These are phyloP conservation scores for Arion vulgaris DNA, from an alignment of 1,140 invertebrate species.

Conservation along the genomic window DNA sequence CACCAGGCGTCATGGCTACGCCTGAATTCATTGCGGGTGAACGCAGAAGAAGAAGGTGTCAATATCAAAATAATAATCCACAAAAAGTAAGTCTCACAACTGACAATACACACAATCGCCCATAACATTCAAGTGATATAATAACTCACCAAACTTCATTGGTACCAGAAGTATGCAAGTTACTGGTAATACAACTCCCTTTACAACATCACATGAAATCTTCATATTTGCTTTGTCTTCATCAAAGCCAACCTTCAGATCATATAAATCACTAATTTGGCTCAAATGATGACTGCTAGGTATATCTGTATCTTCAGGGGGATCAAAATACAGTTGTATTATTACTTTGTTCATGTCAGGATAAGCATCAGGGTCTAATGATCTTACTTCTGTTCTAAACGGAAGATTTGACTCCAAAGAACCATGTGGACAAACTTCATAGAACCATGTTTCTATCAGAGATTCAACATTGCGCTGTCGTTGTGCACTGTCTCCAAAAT, in stretches of 20 bases:
- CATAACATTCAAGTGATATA: no score
- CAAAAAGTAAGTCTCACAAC: no score
- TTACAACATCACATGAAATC: slow-evolving; percentile 7
- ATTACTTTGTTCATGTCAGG: slow-evolving; percentile 35
- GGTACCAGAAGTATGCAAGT: slow-evolving; percentile 20
- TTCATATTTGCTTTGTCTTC: slow-evolving; percentile 40
- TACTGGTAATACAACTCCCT: slow-evolving; percentile 16
- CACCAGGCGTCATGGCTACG: no score
- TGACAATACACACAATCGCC: no score
- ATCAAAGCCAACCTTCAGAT: slow-evolving; percentile 29
- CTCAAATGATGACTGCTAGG: slow-evolving; percentile 13
- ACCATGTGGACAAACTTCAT: slow-evolving; percentile 32
- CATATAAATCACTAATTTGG: slow-evolving; percentile 30
- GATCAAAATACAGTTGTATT: slow-evolving; percentile 22
- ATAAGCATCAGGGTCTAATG: slow-evolving; percentile 8
- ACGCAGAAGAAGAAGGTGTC: no score
- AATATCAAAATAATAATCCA: no score
- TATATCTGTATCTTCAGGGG: not conserved
- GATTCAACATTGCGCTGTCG: not conserved
- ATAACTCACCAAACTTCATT: slow-evolving; percentile 23
- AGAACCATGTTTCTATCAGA: slow-evolving; percentile 34
- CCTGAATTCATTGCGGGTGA: no score
- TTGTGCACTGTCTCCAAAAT: not conserved
- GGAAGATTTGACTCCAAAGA: slow-evolving; percentile 14
- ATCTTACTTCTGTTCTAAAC: slow-evolving; percentile 24